Base-by-base conservation (phyloP, 1,140 invertebrate species). In the Microplitis demolitor region DNA sequence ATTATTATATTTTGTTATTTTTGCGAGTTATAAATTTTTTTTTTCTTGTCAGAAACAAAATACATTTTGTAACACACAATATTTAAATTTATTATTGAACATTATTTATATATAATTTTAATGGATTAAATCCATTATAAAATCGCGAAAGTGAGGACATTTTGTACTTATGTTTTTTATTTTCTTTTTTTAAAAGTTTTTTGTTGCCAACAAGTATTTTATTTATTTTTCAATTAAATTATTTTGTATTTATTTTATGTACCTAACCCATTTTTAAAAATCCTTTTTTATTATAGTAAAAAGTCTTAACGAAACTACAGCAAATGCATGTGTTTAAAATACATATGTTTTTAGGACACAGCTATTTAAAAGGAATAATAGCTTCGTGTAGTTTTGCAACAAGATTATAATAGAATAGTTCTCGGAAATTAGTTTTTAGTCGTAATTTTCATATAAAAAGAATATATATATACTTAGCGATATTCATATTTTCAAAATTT, bases 251-350 rank as follows among this genome's bases (percentile, higher is more conserved):
- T 82, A 73, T 79, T 84, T 80, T 78, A 83, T 87, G 80, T 85
- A 85, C 79, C 77, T 77, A 86, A 86, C 84, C 85, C 85, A 82
- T 86, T 85, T 86, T 87, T 54, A 4, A 3, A 14, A 14, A 13
- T n/a, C 16, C 16, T 54, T 5, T 4, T 13, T 54, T 13, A 82
- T 85, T 84, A 77, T 82, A 84, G 82, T 76, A 70, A 64, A 53
- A 62, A 60, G 66, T 66, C 61, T 69, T 71, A 78, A 78, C 78
- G 0, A 54, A 14, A 54, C 39, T 45, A 45, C 39, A 9, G 16
- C n/a, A 14, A 14, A 54, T 54, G 53, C 53, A 54, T 54, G 53
- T n/a, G 16, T 16, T 54, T 54, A 14, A 54, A 54, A 54, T 56
- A 24, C 64, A 69, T 80, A 80, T 75, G 71, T 82, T 82, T 79